These are phyloP conservation scores for Koerneria pararmatus DNA, from an alignment of 2,888 invertebrate species.

Conservation along the genomic window DNA sequence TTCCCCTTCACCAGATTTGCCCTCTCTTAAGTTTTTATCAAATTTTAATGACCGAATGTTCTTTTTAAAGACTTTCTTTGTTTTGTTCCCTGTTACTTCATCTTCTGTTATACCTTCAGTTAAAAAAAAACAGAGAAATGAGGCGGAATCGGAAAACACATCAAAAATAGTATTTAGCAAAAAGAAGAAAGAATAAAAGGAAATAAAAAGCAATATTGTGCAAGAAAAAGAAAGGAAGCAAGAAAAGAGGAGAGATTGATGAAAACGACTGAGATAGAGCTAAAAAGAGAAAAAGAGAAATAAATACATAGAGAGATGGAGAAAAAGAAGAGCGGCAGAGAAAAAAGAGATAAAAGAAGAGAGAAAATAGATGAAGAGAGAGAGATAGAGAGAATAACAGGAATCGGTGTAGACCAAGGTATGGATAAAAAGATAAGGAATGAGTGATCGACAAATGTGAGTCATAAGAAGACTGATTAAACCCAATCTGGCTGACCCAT, in stretches of 20 bases:
- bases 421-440: neutral
- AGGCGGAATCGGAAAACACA: too few species aligned
- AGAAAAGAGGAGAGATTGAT: neutral
- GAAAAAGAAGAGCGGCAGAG: neutral
- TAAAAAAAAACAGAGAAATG: too few species aligned
- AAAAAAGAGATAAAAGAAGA: neutral
- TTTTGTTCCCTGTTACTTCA: too few species aligned
- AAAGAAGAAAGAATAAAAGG: neutral
- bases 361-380: neutral
- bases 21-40: too few species aligned
- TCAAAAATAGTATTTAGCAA: too few species aligned
- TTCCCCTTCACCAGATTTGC: too few species aligned
- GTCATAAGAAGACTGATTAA: too few species aligned
- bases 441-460: too few species aligned
- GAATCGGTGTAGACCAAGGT: neutral
- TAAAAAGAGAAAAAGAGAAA: neutral
- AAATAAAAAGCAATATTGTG: neutral
- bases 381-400: neutral
- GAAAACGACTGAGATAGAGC: neutral
- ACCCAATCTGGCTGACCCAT: neutral
- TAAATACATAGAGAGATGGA: neutral
- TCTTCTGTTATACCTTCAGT: too few species aligned
- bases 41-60: too few species aligned
- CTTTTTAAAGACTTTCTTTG: too few species aligned
- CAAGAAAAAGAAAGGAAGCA: neutral